Evolutionary conservation across 2,113 vertebrate genomes (phyloP).

Genomic region (Xyrauchen texanus): DNA sequence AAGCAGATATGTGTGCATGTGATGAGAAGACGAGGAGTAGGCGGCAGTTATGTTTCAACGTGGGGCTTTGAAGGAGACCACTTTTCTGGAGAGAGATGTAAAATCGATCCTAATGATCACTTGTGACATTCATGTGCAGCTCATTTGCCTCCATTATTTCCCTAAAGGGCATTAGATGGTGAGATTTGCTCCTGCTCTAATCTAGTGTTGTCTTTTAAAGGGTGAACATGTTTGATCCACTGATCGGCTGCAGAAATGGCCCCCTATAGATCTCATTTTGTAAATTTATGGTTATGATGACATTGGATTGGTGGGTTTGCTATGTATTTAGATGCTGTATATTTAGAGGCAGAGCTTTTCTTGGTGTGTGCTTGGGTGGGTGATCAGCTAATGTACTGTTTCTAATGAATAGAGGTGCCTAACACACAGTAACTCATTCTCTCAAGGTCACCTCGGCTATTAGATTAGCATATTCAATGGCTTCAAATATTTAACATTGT

Average conservation of each 20-base stretch:
- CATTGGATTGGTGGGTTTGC: slow-evolving; percentile 6
- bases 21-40: slow-evolving; percentile 10
- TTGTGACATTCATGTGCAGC: slow-evolving; percentile 48
- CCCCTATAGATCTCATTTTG: slow-evolving; percentile 11
- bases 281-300: slow-evolving; percentile 2
- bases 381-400: slow-evolving; percentile 77
- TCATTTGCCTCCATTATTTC: slow-evolving; percentile 50
- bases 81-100: slow-evolving; percentile 45
- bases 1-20: slow-evolving; percentile 14
- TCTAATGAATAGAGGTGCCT: slow-evolving; percentile 76
- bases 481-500: slow-evolving; percentile 64
- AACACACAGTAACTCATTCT: slow-evolving; percentile 69
- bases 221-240: slow-evolving; percentile 21
- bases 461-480: slow-evolving; percentile 71
- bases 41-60: slow-evolving; percentile 4
- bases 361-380: slow-evolving; percentile 48
- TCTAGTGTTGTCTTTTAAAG: slow-evolving; percentile 39
- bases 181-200: slow-evolving; percentile 39
- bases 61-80: slow-evolving; percentile 22
- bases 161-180: slow-evolving; percentile 37
- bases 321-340: not conserved
- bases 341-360: not conserved
- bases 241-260: slow-evolving; percentile 40
- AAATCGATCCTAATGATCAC: slow-evolving; percentile 52
- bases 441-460: slow-evolving; percentile 71